These are phyloP conservation scores for Holocentrus rufus DNA, from an alignment of 2,797 vertebrate species.

Conservation along the genomic window DNA sequence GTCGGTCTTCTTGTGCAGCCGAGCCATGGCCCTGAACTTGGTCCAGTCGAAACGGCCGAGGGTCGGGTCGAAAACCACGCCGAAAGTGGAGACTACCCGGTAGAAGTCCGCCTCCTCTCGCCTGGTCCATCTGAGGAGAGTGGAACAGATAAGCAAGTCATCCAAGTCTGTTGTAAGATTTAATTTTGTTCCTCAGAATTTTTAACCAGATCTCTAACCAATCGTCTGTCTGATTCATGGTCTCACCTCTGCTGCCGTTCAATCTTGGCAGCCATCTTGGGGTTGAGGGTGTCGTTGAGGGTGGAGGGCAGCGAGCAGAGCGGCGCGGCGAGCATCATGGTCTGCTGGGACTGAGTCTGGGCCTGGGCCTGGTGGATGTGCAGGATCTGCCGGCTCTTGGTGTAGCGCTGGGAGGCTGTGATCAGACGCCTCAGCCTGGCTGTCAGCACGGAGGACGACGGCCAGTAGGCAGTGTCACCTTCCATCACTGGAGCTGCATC, in stretches of 20 bases:
- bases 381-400: slow-evolving; percentile 93
- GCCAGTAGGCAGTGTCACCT: slow-evolving; percentile 92
- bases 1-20: slow-evolving; percentile 97
- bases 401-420: slow-evolving; percentile 95
- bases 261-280: slow-evolving; percentile 98
- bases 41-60: slow-evolving; percentile 96
- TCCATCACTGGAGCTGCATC: slow-evolving; percentile 88
- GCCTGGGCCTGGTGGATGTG: slow-evolving; percentile 88
- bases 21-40: slow-evolving; percentile 98
- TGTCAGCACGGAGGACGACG: slow-evolving; percentile 92
- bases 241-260: slow-evolving; percentile 96
- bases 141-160: background rate
- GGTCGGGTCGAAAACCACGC: slow-evolving; percentile 97
- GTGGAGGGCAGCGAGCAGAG: slow-evolving; percentile 85
- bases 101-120: slow-evolving; percentile 99
- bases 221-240: background rate
- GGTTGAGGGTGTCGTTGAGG: slow-evolving; percentile 89
- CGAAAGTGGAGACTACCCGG: slow-evolving; percentile 97
- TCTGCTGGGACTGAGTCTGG: slow-evolving; percentile 75
- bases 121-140: slow-evolving; percentile 90
- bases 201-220: background rate
- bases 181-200: background rate
- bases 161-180: background rate
- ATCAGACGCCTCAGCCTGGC: slow-evolving; percentile 95
- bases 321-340: slow-evolving; percentile 81